Evolutionary conservation across 2,888 invertebrate genomes (phyloP), one percentile per base, ranked within the genome.

Genomic region (Hecatera dysodea): DNA sequence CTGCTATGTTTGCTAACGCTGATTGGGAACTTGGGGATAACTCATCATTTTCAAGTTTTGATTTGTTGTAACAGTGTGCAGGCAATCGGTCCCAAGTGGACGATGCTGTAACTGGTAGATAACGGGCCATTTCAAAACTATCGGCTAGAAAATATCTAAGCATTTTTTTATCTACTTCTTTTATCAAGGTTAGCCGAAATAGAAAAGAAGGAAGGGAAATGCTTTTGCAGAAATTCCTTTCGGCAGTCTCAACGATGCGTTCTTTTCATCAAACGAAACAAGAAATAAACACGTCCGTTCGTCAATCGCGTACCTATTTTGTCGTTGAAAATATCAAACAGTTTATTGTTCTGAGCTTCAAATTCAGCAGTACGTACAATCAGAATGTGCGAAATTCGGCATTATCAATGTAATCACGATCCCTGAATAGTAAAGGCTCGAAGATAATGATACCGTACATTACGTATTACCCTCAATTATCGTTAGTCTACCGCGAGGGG

Each of bases 381-480:
- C 17, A 42, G 1, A 19, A n/a, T 29, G 11, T 36, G 8, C 5
- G 12, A 56, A 61, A 46, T 60, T 46, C 22, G 27, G 52, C 33
- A 61, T 44, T 61, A 42, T 46, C 22, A 57, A 53, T 50, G 44
- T 53, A 46, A 67, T 55, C 44, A 63, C 29, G 19, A 48, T 29
- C n/a, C 39, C 46, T 42, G 69, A 78, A 66, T 65, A 36, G 63
- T 56, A 50, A 17, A 59, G 55, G 12, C 24, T 67, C 36, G 17
- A 67, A 75, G 50, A 65, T 80, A 78, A 75, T 78, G 67, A 64
- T 78, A 60, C 53, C 44, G 59, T 55, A 63, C 52, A 70, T 73
- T 73, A 66, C 52, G 42, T 73, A 74, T 73, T 55, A 59, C 68
- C 66, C 44, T 57, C 68, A 81, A 81, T 80, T 71, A 80, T 80